These are phyloP conservation scores for Delphinapterus leucas DNA, from an alignment of 2,113 vertebrate genomes.

Conservation along the genomic window DNA sequence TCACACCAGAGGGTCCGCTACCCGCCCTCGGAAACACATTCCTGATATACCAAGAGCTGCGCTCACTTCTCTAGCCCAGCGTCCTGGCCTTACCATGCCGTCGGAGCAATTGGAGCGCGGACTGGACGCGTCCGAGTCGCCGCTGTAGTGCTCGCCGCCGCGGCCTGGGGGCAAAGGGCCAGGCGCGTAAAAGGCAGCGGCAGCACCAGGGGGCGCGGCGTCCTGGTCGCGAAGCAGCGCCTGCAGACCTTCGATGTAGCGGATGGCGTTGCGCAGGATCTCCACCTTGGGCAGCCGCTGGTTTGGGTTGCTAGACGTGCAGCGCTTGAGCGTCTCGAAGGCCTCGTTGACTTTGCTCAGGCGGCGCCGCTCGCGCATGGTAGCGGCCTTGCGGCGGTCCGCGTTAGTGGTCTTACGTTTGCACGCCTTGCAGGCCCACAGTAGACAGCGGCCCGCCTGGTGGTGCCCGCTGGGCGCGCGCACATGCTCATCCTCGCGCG, in stretches of 20 bases:
- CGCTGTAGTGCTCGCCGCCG: slow-evolving; percentile 91
- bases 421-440: slow-evolving; percentile 99
- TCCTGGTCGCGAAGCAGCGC: slow-evolving; percentile 93
- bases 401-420: slow-evolving; percentile 97
- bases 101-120: slow-evolving; percentile 97
- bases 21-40: background rate
- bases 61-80: background rate
- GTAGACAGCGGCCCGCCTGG: slow-evolving; percentile 95
- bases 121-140: slow-evolving; percentile 96
- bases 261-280: slow-evolving; percentile 98
- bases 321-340: slow-evolving; percentile 97
- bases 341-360: slow-evolving; percentile 98
- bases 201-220: slow-evolving; percentile 87
- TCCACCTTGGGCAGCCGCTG: slow-evolving; percentile 98
- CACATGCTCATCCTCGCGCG: slow-evolving; percentile 94
- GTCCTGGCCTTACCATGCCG: slow-evolving; percentile 91
- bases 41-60: background rate
- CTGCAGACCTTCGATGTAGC: slow-evolving; percentile 98
- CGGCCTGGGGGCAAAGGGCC: slow-evolving; percentile 63
- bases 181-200: slow-evolving; percentile 59
- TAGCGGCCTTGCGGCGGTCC: slow-evolving; percentile 95
- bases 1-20: background rate
- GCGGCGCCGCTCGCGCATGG: slow-evolving; percentile 94
- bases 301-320: slow-evolving; percentile 96
- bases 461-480: slow-evolving; percentile 97